Conservation (phyloP, 2,888 invertebrate species). For the Papilio demoleus region DNA sequence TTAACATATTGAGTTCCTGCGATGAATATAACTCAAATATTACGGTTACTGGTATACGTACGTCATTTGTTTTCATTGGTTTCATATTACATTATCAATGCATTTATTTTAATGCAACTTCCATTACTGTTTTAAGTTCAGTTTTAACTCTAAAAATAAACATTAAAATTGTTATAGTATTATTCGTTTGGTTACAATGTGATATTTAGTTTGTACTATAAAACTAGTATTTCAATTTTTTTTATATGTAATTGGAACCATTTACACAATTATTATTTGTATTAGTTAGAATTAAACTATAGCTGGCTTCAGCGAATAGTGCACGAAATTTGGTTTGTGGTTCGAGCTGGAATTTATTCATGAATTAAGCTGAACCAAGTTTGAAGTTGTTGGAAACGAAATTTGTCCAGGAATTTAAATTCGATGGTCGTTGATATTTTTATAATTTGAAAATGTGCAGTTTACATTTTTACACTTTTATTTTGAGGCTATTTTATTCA, state of each 20-base stretch:
- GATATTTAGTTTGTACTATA: too few species aligned
- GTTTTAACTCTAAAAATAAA: too few species aligned
- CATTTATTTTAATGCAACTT: slow-evolving; percentile 11
- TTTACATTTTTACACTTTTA: too few species aligned
- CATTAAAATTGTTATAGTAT: too few species aligned
- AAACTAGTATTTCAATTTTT: too few species aligned
- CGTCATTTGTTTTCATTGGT: slow-evolving; percentile 9
- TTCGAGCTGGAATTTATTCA: slow-evolving; percentile 6
- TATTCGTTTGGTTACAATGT: too few species aligned
- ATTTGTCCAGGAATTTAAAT: background rate
- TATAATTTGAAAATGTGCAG: background rate
- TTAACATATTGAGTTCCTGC: background rate
- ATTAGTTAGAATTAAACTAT: background rate
- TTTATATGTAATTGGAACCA: background rate
- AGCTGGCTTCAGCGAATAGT: slow-evolving; percentile 7
- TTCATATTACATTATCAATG: background rate
- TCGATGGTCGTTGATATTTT: background rate
- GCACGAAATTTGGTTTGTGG: slow-evolving; percentile 9
- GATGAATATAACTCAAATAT: background rate
- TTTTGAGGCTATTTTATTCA: too few species aligned
- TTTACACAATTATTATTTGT: background rate
- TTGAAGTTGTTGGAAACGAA: slow-evolving; percentile 15
- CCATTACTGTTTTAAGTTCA: background rate
- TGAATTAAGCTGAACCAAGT: too few species aligned
- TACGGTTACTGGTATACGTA: background rate